These are phyloP conservation scores for Zoroaster sp. DNA, from an alignment of 53 echinoderm and acorn worm species.

Conservation along the genomic window DNA sequence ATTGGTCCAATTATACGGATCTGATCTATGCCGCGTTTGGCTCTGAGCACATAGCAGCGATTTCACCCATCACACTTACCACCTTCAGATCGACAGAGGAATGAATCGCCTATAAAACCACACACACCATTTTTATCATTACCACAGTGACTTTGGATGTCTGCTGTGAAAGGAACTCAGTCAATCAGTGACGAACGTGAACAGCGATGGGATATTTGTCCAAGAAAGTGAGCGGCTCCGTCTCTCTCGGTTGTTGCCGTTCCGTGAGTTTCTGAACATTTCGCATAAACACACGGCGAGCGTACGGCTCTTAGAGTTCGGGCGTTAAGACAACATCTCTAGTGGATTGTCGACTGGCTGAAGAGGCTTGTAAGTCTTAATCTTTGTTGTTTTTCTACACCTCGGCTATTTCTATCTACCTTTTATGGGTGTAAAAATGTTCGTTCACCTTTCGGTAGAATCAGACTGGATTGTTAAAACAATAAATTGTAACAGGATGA, in stretches of 20 bases:
- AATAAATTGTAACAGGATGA: no score
- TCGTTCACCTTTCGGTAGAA: no score
- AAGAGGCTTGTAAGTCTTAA: background rate
- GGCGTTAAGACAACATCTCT: background rate
- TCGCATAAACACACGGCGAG: background rate
- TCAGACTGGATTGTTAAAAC: no score
- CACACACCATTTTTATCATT: background rate
- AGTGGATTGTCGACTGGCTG: background rate
- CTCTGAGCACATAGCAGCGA: background rate
- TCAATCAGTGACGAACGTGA: background rate
- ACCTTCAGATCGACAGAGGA: slow-evolving; percentile 8
- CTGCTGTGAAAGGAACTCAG: slow-evolving; percentile 21
- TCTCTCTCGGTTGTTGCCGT: background rate
- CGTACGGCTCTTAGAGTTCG: background rate
- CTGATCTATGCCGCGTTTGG: background rate
- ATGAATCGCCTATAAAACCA: background rate
- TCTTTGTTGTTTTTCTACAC: background rate
- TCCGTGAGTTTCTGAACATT: background rate
- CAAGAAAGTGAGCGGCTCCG: background rate
- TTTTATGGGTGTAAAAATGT: no score
- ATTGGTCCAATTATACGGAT: background rate
- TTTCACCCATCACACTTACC: background rate
- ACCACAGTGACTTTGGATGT: background rate
- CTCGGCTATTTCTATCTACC: background rate
- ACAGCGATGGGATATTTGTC: background rate